Evolutionary conservation across 2,113 vertebrate genomes (phyloP).

Genomic region (Seriola dumerili): DNA sequence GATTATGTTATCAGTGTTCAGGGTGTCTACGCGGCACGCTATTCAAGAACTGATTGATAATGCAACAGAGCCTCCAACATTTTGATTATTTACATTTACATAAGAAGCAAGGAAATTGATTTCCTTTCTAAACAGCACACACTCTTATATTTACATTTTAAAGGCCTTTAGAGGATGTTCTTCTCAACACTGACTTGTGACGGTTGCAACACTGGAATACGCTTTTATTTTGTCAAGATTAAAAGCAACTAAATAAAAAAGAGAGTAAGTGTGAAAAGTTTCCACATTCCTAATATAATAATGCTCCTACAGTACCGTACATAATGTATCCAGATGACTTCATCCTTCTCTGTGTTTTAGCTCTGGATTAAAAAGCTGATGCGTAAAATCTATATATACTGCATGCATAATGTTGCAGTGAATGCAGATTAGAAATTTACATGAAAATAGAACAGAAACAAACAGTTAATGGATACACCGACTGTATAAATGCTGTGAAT

Average conservation of each 20-base stretch:
- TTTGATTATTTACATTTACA: conserved; percentile 77
- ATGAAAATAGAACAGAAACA: conserved; percentile 45
- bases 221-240: conserved; percentile 46
- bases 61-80: conserved; percentile 55
- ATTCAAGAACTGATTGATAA: conserved; percentile 73
- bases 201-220: conserved; percentile 16
- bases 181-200: not conserved
- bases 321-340: conserved; percentile 33
- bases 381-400: conserved; percentile 5
- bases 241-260: conserved; percentile 34
- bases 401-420: conserved; percentile 20
- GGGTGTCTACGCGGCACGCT: conserved; percentile 41
- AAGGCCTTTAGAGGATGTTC: conserved; percentile 41
- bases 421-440: conserved; percentile 69
- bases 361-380: conserved; percentile 49
- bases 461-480: conserved; percentile 32
- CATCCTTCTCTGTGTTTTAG: conserved; percentile 29
- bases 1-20: conserved; percentile 71
- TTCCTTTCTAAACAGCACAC: conserved; percentile 59
- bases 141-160: conserved; percentile 65
- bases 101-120: conserved; percentile 78
- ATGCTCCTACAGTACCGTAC: conserved; percentile 3
- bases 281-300: conserved; percentile 1
- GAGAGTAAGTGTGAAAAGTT: conserved; percentile 55
- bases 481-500: conserved; percentile 13